phyloP scores from a whole-genome alignment of 2,888 invertebrate species.

The Tetropium fuscum region DNA sequence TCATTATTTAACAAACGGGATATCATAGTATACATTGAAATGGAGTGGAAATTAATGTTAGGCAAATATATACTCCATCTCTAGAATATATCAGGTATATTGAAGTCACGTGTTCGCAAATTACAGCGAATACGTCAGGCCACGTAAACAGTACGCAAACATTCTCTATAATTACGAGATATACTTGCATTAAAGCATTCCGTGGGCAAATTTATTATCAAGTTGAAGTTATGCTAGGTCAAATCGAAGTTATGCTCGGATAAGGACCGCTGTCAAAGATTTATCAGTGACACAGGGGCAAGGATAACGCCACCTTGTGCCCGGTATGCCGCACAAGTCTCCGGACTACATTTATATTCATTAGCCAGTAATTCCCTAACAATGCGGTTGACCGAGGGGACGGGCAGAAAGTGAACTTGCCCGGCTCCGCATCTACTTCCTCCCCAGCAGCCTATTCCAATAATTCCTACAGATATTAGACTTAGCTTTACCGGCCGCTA shows the following conservation, averaged over 20 bases:
- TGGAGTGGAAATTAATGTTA: no score
- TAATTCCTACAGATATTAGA: constrained; percentile 37
- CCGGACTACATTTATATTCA: constrained; percentile 62
- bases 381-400: constrained; percentile 61
- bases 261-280: constrained; percentile 37
- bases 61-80: no score
- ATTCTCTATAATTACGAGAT: constrained; percentile 1
- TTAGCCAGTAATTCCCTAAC: constrained; percentile 60
- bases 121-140: no score
- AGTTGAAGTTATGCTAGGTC: not conserved
- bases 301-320: constrained; percentile 27
- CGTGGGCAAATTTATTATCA: not conserved
- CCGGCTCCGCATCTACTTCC: constrained; percentile 7
- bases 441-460: constrained; percentile 30
- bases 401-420: constrained; percentile 32
- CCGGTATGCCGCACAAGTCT: constrained; percentile 23
- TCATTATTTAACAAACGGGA: no score
- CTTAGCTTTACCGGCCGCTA: constrained; percentile 20
- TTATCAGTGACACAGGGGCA: constrained; percentile 37
- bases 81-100: no score
- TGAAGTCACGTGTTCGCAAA: no score
- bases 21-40: no score
- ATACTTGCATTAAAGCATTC: not conserved
- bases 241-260: constrained; percentile 13
- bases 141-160: no score